A percentile compares a stretch with the other conserved stretches of the same genome.
Conservation (phyloP, 2,797 vertebrate genomes). For the Karalla daura region DNA sequence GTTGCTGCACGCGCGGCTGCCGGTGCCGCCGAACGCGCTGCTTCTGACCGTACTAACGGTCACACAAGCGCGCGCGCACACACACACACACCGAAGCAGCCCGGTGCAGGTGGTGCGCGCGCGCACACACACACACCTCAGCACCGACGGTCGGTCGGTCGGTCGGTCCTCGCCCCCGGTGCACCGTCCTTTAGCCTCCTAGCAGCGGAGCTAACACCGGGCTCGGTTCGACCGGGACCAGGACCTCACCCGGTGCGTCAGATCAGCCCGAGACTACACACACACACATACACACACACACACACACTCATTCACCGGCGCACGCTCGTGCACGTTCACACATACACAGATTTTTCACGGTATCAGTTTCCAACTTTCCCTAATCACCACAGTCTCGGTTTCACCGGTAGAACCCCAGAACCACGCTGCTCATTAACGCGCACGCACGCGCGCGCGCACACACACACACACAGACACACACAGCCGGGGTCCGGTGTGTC, state of each 20-base stretch:
- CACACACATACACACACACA: conserved; percentile 13
- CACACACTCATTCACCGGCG: conserved; percentile 15
- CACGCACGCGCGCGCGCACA: conserved; percentile 3
- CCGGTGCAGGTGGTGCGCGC: too few relatives aligned
- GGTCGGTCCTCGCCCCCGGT: conserved; percentile 6
- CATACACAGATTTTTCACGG: conserved; percentile 19
- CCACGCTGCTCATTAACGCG: conserved; percentile 30
- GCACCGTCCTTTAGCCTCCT: conserved; percentile 35
- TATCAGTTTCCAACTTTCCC: conserved; percentile 70
- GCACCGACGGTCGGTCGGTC: conserved; percentile 44
- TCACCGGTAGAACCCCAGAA: conserved; percentile 49
- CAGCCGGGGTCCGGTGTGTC: conserved; percentile 12
- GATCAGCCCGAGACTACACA: conserved; percentile 39
- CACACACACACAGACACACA: neutral
- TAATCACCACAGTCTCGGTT: conserved; percentile 40
- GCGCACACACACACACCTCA: conserved; percentile 19
- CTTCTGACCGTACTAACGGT: too few relatives aligned
- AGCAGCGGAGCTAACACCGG: conserved; percentile 34
- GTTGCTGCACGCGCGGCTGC: too few relatives aligned
- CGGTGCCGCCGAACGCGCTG: too few relatives aligned
- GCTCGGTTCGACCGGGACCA: conserved; percentile 30
- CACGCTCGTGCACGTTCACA: conserved; percentile 9
- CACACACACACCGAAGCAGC: too few relatives aligned
- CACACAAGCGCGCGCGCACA: too few relatives aligned
- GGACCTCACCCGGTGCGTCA: conserved; percentile 71